Conservation (phyloP, 1,140 invertebrate genomes). For the Neodiprion fabricii region DNA sequence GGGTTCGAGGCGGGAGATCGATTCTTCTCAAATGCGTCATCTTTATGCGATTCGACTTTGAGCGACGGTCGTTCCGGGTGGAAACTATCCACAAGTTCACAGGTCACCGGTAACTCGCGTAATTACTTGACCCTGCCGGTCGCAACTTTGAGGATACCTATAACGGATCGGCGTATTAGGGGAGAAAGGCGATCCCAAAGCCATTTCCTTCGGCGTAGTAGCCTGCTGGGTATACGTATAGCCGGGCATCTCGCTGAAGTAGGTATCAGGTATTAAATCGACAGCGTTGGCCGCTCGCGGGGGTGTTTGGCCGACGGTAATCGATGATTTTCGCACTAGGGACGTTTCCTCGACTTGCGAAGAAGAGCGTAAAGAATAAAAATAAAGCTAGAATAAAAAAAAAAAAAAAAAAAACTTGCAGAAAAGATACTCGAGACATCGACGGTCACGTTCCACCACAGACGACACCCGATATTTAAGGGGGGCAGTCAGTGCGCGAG, state of each 20-base stretch:
- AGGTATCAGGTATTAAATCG: background rate
- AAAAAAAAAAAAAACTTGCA: too few relatives aligned
- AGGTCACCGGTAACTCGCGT: conserved; percentile 6
- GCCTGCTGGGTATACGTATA: background rate
- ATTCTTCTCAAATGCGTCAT: too few relatives aligned
- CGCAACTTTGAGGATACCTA: background rate
- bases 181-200: background rate
- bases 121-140: background rate
- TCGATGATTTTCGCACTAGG: too few relatives aligned
- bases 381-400: too few relatives aligned
- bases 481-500: too few relatives aligned
- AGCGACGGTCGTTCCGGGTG: background rate
- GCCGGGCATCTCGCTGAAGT: background rate
- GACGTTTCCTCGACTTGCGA: too few relatives aligned
- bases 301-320: too few relatives aligned
- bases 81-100: background rate
- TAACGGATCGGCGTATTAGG: background rate
- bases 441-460: too few relatives aligned
- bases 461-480: too few relatives aligned
- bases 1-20: too few relatives aligned
- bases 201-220: background rate
- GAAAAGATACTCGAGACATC: too few relatives aligned
- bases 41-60: background rate
- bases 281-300: background rate
- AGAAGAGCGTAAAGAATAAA: too few relatives aligned